A percentile compares a stretch with the other conserved stretches of the same genome.
These are phyloP conservation scores for Ryuthela nishihirai DNA, from an alignment of 2,888 invertebrate genomes.

Conservation along the genomic window DNA sequence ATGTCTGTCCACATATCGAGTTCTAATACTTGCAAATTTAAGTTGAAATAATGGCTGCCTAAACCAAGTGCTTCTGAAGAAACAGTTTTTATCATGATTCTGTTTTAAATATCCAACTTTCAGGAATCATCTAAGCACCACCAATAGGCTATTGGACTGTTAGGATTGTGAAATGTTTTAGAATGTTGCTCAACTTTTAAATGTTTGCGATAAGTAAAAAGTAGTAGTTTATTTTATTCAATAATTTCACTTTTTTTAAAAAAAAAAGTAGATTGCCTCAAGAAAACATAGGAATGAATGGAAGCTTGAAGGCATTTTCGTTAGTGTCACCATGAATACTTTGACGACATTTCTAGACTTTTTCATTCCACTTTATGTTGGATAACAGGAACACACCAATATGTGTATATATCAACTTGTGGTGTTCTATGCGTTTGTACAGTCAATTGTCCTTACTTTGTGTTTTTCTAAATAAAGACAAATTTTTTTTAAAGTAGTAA, in stretches of 20 bases:
- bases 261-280: no score
- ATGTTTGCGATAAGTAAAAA: neutral
- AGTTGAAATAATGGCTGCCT: constrained; percentile 7
- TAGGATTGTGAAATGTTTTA: neutral
- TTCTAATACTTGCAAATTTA: constrained; percentile 6
- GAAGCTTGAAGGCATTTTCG: no score
- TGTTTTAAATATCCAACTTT: no score
- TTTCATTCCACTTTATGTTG: neutral
- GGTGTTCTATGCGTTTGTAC: constrained; percentile 32
- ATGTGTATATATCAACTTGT: constrained; percentile 24
- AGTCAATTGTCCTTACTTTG: constrained; percentile 35
- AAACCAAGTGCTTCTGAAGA: constrained; percentile 6
- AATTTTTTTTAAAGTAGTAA: constrained; percentile 18
- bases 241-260: neutral
- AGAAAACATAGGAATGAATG: no score
- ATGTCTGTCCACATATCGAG: constrained; percentile 34
- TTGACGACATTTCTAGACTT: constrained; percentile 6
- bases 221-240: neutral
- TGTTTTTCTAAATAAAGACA: constrained; percentile 35
- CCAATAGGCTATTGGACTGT: no score
- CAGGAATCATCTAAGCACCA: neutral
- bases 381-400: constrained; percentile 14
- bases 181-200: constrained; percentile 16
- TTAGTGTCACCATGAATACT: no score
- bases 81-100: no score